Base-by-base conservation (phyloP, 2,888 invertebrate species). In the Eupithecia pulchellata region DNA sequence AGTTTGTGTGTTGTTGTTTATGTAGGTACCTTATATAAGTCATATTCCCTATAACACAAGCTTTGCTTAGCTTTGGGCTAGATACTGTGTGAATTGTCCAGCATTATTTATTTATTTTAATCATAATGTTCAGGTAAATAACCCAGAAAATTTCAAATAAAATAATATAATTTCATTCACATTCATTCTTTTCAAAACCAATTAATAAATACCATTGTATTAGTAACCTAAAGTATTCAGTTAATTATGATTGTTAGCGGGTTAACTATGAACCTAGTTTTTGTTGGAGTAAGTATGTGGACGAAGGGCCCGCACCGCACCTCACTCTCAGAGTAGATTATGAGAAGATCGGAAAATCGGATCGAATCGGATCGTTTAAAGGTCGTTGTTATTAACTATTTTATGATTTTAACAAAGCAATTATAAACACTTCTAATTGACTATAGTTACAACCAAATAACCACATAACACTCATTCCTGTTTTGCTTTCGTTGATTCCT, bases 401-500 rank as follows among this genome's bases (percentile, higher is more conserved):
- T 42, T 42, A 42, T 42, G n/a, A n/a, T 42, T 42, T n/a, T 8
- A n/a, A n/a, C 8, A 42, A 8, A 42, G n/a, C 36, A 36, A 36
- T 13, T 36, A 36, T 11, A 4, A 42, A 11, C 17, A 39, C 17
- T 39, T 5, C n/a, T 0, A n/a, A 39, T 11, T n/a, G n/a, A n/a
- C 6, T 34, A 36, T 13, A 34, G 34, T 34, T 13, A 34, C n/a
- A n/a, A n/a, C 32, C 32, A 32, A 6, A 32, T 6, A 39, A 17
- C 14, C 25, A 20, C 20, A 2, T 17, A n/a, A 25, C 52, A 20
- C 20, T 52, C 25, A 25, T 52, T 52, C 13, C 4, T 25, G 52
- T 52, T 60, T 47, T 4, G 34, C 3, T 47, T 61, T 52, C 27
- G 61, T 17, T 9, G 65, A 13, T 47, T 60, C 52, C n/a, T 63